Evolutionary conservation across 2,113 vertebrate species (phyloP).

Genomic region (Budorcas taxicolor): DNA sequence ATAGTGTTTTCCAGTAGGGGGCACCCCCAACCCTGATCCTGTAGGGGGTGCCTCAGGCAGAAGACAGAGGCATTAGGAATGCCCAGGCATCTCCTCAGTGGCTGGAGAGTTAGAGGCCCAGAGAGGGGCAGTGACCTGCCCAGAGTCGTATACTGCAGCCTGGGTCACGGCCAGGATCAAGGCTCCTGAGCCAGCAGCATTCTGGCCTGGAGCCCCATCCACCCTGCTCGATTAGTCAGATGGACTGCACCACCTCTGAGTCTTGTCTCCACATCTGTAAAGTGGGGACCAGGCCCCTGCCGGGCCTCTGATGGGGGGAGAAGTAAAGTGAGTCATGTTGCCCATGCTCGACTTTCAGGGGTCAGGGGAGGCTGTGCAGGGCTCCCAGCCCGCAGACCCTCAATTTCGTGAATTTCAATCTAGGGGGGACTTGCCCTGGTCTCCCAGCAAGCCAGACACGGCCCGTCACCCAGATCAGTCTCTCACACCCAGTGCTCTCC

Average conservation of each 20-base stretch:
- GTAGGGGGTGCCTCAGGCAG: neutral
- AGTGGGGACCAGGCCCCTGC: neutral
- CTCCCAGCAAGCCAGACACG: neutral
- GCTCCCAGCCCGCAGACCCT: neutral
- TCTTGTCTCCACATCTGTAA: neutral
- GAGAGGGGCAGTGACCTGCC: neutral
- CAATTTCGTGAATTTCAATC: neutral
- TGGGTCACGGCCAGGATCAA: neutral
- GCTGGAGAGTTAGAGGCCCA: neutral
- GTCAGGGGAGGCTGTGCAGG: fast-evolving
- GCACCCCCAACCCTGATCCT: neutral
- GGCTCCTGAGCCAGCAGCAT: neutral
- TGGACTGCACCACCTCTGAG: neutral
- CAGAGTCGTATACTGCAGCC: neutral
- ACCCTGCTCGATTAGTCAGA: fast-evolving
- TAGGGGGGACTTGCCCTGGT: neutral
- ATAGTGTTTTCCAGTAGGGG: neutral
- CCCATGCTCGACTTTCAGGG: neutral
- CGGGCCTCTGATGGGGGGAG: neutral
- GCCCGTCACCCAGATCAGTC: neutral
- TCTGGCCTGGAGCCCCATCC: neutral
- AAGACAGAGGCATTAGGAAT: neutral
- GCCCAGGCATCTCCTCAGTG: neutral
- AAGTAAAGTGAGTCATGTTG: neutral
- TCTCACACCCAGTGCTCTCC: neutral